A percentile compares a stretch with the other conserved stretches of the same genome.
phyloP scores from a whole-genome alignment of 1,140 invertebrate genomes.

The Hyposmocoma kahamanoa region DNA sequence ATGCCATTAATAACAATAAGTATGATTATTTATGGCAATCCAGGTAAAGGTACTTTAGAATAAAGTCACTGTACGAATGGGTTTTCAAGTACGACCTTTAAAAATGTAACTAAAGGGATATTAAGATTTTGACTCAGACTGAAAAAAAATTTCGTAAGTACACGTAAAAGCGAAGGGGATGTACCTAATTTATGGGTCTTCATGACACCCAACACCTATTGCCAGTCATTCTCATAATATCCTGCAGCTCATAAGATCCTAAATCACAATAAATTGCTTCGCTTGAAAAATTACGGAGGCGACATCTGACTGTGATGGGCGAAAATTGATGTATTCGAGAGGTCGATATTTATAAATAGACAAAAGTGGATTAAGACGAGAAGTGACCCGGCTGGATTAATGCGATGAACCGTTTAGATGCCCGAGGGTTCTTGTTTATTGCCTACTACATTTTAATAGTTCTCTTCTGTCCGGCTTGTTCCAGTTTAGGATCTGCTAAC shows the following conservation, averaged over 20 bases:
- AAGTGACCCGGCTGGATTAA: neutral
- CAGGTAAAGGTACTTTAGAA: no score
- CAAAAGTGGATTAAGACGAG: conserved; percentile 15
- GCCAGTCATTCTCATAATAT: no score
- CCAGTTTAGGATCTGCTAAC: neutral
- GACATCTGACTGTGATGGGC: conserved; percentile 1
- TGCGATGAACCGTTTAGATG: neutral
- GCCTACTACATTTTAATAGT: neutral
- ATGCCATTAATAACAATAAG: no score
- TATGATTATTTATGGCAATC: no score
- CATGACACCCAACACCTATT: no score
- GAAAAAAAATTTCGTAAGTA: no score
- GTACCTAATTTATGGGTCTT: no score
- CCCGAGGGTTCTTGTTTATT: neutral
- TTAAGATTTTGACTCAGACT: no score
- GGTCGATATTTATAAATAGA: conserved; percentile 14
- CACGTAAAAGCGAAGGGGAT: no score
- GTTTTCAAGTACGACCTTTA: no score
- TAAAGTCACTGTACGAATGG: no score
- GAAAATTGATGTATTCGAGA: conserved; percentile 1
- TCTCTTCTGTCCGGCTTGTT: neutral
- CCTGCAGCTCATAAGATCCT: neutral
- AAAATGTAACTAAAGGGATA: no score
- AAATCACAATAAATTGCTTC: conserved; percentile 3
- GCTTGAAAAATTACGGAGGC: conserved; percentile 1